Percentiles rank a stretch among this genome's conserved stretches.
These are phyloP conservation scores for Doris montereyensis DNA, from an alignment of 2,888 invertebrate species.

Conservation along the genomic window DNA sequence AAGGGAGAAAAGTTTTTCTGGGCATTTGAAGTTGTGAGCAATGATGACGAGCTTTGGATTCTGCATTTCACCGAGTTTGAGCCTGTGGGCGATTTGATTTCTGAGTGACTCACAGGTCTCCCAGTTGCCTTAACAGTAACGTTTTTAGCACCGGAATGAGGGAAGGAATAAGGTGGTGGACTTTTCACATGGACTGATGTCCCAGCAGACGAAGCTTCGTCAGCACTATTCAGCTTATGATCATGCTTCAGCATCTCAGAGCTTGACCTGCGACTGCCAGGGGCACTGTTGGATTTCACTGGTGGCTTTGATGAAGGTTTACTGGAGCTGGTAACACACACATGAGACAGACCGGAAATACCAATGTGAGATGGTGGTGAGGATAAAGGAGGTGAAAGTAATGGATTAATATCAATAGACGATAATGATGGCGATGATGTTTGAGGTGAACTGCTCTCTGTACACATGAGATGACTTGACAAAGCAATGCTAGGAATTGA, in stretches of 20 bases:
- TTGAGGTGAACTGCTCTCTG: too few species aligned
- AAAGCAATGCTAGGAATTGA: too few species aligned
- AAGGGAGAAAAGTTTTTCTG: too few species aligned
- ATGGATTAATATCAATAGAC: not conserved
- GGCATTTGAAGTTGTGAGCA: too few species aligned
- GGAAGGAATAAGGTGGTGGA: conserved; percentile 4
- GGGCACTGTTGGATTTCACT: conserved; percentile 16
- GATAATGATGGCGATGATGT: not conserved
- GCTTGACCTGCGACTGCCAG: conserved; percentile 13
- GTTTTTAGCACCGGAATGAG: not conserved
- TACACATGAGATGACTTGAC: too few species aligned
- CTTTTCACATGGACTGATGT: not conserved
- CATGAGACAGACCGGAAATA: conserved; percentile 36
- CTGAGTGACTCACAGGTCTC: too few species aligned
- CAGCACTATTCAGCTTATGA: not conserved
- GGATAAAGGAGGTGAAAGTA: not conserved
- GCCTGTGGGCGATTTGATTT: too few species aligned
- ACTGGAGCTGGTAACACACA: conserved; percentile 20
- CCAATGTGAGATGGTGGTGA: too few species aligned
- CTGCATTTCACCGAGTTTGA: too few species aligned
- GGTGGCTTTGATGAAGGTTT: conserved; percentile 1
- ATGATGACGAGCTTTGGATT: too few species aligned
- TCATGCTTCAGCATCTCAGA: not conserved
- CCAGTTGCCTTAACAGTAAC: not conserved
- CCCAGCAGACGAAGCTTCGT: not conserved